Conservation (phyloP, 2,797 vertebrate genomes). For the Perodicticus potto region DNA sequence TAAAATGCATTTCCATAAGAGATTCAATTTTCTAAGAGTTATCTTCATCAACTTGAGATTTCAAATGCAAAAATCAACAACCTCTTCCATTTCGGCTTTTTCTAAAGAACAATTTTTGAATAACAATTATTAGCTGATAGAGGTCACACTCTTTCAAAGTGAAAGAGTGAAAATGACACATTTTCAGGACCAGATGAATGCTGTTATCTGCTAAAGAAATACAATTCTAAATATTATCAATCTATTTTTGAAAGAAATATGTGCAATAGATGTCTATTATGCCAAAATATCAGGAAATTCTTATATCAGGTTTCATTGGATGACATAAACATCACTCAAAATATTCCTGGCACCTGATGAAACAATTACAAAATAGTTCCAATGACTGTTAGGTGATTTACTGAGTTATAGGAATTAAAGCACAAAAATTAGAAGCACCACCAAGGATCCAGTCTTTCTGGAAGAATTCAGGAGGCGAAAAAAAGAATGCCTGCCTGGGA, state of each 20-base stretch:
- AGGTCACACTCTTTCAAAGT: background rate
- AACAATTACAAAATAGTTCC: background rate
- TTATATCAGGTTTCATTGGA: background rate
- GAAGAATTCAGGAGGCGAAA: background rate
- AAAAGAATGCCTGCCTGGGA: background rate
- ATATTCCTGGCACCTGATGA: background rate
- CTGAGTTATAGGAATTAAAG: background rate
- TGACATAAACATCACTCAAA: background rate
- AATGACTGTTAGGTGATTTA: background rate
- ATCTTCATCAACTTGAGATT: slow-evolving; percentile 58
- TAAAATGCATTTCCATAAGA: slow-evolving; percentile 53
- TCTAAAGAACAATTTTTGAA: slow-evolving; percentile 10
- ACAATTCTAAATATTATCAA: background rate
- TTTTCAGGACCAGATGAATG: background rate
- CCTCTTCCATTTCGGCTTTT: slow-evolving; percentile 34
- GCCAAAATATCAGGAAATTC: background rate
- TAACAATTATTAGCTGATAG: background rate
- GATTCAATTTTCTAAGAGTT: slow-evolving; percentile 49
- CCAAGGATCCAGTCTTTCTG: background rate
- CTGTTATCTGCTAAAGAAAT: background rate
- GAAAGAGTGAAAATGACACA: background rate
- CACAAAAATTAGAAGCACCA: background rate
- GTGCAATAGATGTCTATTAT: background rate
- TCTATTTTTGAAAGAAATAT: background rate
- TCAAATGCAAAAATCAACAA: slow-evolving; percentile 66